Percentiles rank a stretch among this genome's conserved stretches.
Evolutionary conservation across 2,888 invertebrate genomes (phyloP).

Genomic region (Carterocephalus palaemon): DNA sequence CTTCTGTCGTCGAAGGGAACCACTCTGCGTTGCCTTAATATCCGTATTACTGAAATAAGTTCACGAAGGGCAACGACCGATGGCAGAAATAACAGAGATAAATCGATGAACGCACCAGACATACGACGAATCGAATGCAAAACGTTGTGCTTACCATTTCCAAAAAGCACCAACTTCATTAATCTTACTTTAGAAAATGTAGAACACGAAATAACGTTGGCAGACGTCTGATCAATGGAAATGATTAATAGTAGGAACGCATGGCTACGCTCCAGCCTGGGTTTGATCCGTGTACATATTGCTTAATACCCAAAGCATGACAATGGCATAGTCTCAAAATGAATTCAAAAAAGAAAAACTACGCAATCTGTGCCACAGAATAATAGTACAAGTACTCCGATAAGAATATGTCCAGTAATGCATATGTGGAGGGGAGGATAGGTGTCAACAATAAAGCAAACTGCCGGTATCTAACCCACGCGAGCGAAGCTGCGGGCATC

Average conservation of each 20-base stretch:
- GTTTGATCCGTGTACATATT: conserved; percentile 26
- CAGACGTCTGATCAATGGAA: conserved; percentile 37
- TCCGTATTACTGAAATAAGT: not conserved
- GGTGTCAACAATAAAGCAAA: too few species aligned
- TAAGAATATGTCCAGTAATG: too few species aligned
- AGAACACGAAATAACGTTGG: conserved; percentile 35
- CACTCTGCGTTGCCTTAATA: not conserved
- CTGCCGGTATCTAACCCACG: too few species aligned
- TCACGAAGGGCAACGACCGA: not conserved
- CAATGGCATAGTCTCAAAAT: not conserved
- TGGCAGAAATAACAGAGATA: not conserved
- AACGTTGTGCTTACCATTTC: conserved; percentile 25
- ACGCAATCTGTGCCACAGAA: too few species aligned
- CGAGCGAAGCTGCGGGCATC: too few species aligned
- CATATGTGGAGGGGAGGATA: too few species aligned
- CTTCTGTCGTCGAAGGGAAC: too few species aligned
- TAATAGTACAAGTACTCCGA: too few species aligned
- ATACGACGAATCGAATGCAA: conserved; percentile 8
- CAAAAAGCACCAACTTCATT: conserved; percentile 33
- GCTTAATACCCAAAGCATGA: conserved; percentile 1
- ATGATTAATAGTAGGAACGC: conserved; percentile 42
- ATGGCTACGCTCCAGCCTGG: conserved; percentile 30
- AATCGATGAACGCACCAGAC: not conserved
- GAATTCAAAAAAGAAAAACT: too few species aligned
- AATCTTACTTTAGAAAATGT: conserved; percentile 39